These are phyloP conservation scores for Druon quercuslanigerum DNA, from an alignment of 1,140 invertebrate genomes.

Conservation along the genomic window DNA sequence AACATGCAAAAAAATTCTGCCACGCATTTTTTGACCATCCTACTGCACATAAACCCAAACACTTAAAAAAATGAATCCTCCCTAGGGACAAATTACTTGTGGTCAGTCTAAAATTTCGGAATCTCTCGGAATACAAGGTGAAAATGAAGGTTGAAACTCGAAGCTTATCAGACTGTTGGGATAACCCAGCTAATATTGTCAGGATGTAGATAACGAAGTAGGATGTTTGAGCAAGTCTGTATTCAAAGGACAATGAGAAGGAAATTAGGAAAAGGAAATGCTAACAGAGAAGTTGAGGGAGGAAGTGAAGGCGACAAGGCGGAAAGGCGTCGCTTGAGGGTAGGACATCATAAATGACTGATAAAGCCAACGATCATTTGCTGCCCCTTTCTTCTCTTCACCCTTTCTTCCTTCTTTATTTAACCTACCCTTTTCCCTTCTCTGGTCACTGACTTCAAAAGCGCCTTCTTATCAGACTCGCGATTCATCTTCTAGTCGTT, in stretches of 20 bases:
- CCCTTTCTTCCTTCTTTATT: not conserved
- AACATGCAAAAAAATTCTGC: too few species aligned
- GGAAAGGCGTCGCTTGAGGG: not conserved
- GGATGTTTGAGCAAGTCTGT: not conserved
- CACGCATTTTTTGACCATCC: too few species aligned
- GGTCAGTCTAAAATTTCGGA: conserved; percentile 1
- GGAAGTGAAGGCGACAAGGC: not conserved
- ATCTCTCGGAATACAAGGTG: conserved; percentile 3
- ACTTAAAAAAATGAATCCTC: conserved; percentile 15
- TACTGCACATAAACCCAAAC: too few species aligned
- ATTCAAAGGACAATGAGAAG: conserved; percentile 11
- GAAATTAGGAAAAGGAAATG: conserved; percentile 5
- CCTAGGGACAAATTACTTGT: conserved; percentile 6
- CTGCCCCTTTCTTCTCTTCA: not conserved
- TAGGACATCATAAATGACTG: conserved; percentile 19
- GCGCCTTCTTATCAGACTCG: conserved; percentile 6
- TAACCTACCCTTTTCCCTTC: not conserved
- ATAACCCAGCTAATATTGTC: conserved; percentile 12
- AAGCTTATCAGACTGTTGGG: not conserved
- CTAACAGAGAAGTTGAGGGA: not conserved
- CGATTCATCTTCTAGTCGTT: conserved; percentile 17
- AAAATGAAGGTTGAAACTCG: conserved; percentile 20
- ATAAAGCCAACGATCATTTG: conserved; percentile 5
- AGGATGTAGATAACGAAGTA: not conserved
- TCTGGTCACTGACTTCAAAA: conserved; percentile 1